Evolutionary conservation across 2,888 invertebrate species (phyloP).

Genomic region (Trichogramma evanescens): DNA sequence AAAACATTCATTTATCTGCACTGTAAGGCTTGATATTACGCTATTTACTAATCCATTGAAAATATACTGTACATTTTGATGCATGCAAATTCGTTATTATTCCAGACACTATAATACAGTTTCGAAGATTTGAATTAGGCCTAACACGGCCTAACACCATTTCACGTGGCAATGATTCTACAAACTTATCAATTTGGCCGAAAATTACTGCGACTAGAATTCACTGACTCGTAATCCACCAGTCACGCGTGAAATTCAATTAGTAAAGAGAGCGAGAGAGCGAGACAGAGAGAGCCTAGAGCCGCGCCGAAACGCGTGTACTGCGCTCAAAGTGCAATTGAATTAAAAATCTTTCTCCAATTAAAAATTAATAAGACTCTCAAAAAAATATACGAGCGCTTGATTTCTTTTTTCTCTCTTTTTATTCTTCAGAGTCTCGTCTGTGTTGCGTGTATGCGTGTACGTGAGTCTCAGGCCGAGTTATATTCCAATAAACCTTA

Average conservation of each 20-base stretch:
- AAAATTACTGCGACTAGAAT: conserved; percentile 19
- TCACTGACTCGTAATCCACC: conserved; percentile 22
- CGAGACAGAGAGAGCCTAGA: no score
- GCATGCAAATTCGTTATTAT: no score
- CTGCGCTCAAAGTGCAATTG: conserved; percentile 21
- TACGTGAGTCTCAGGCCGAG: conserved; percentile 11
- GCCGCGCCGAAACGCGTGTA: conserved; percentile 11
- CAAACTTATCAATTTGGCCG: background rate
- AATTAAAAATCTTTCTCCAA: conserved; percentile 24
- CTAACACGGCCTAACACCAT: no score
- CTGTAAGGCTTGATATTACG: no score
- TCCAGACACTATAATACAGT: no score
- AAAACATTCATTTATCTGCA: no score
- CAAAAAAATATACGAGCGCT: conserved; percentile 11
- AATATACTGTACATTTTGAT: no score
- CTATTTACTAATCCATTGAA: no score
- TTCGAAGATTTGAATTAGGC: no score
- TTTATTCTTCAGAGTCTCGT: conserved; percentile 3
- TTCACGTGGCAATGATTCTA: no score
- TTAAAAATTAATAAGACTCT: conserved; percentile 24
- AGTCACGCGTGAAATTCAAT: conserved; percentile 22
- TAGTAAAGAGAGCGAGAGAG: conserved; percentile 1
- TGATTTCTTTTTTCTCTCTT: conserved; percentile 8
- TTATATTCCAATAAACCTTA: conserved; percentile 25
- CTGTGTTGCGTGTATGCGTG: conserved; percentile 3